These are phyloP conservation scores for Macroglossus sobrinus DNA, from an alignment of 2,113 vertebrate species.

Conservation along the genomic window DNA sequence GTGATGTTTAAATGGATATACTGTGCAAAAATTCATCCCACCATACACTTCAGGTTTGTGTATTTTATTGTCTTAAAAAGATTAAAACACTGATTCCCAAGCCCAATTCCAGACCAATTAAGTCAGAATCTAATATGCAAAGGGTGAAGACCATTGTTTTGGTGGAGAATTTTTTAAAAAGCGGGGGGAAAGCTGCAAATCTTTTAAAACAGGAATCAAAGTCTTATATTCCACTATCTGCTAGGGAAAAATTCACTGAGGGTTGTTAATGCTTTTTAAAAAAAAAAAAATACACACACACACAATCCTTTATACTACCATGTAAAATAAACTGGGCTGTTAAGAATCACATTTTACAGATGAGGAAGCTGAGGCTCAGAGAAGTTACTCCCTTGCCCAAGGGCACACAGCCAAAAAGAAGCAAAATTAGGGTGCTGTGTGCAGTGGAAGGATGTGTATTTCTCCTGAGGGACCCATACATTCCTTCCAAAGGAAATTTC, in stretches of 20 bases:
- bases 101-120: background rate
- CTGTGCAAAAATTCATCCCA: background rate
- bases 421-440: background rate
- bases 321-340: background rate
- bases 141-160: background rate
- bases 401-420: background rate
- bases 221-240: background rate
- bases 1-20: background rate
- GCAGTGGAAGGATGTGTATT: too few species aligned
- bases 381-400: background rate
- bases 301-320: background rate
- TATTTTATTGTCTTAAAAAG: background rate
- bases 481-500: background rate
- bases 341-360: background rate
- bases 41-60: background rate
- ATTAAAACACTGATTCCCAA: background rate
- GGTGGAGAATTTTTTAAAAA: background rate
- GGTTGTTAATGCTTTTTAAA: background rate
- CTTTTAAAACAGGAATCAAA: background rate
- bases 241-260: background rate
- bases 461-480: background rate
- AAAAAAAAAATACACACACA: too few species aligned
- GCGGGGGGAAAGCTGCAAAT: background rate
- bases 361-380: background rate
- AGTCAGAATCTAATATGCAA: background rate